These are phyloP conservation scores for Ophion ventricosus DNA, from an alignment of 2,888 invertebrate genomes.

Conservation along the genomic window DNA sequence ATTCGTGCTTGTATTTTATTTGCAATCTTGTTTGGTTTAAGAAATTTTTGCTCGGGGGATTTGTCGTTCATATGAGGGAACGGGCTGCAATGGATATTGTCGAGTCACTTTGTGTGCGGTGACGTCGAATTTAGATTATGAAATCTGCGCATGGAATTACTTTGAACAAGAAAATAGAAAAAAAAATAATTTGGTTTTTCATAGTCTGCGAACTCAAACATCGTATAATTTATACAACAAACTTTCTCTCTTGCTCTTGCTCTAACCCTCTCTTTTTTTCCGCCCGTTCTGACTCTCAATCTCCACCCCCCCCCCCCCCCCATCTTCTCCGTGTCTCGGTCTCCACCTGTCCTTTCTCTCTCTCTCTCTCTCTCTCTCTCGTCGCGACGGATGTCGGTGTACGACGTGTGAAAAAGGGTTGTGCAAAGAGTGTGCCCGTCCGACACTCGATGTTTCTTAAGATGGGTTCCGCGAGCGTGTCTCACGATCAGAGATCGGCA, in stretches of 20 bases:
- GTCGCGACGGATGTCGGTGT: conserved; percentile 26
- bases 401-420: conserved; percentile 53
- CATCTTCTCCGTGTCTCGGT: background rate
- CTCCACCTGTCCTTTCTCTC: conserved; percentile 2
- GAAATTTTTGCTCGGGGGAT: background rate
- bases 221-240: background rate
- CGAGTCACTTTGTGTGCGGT: background rate
- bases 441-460: conserved; percentile 21
- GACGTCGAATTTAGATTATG: background rate
- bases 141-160: no score
- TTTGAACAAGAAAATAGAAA: background rate
- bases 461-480: conserved; percentile 23
- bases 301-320: background rate
- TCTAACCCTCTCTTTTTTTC: background rate
- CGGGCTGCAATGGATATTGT: background rate
- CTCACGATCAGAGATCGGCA: conserved; percentile 11
- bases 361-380: conserved; percentile 39
- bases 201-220: background rate
- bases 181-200: conserved; percentile 24
- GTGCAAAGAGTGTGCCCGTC: conserved; percentile 50
- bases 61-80: background rate
- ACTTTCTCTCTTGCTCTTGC: background rate
- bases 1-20: background rate
- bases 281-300: background rate
- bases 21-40: background rate